Percentiles rank a stretch among this genome's conserved stretches.
phyloP scores from a whole-genome alignment of 1,140 invertebrate genomes.

The Coptotermes formosanus region DNA sequence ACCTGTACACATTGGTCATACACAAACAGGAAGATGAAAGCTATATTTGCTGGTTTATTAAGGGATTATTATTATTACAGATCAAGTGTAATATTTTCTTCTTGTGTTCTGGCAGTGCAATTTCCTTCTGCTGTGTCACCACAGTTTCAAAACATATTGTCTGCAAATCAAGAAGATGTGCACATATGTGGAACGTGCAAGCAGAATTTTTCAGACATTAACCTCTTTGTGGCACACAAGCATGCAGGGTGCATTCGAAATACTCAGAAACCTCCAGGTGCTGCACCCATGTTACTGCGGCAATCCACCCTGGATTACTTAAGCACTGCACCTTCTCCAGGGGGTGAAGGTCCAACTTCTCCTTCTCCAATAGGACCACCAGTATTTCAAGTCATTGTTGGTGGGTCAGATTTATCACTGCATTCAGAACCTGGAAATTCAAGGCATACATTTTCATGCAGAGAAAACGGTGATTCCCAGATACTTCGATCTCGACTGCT shows the following conservation, averaged over 20 bases:
- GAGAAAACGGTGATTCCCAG: background rate
- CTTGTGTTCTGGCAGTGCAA: slow-evolving; percentile 25
- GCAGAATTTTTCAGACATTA: slow-evolving; percentile 42
- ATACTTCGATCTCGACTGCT: slow-evolving; percentile 23
- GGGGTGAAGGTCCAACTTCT: background rate
- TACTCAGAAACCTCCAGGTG: slow-evolving; percentile 7
- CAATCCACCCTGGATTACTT: background rate
- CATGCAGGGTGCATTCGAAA: background rate
- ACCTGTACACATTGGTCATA: no score
- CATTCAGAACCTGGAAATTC: background rate
- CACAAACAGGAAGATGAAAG: no score
- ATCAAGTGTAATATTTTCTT: background rate
- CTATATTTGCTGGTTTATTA: no score
- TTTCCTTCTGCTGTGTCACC: slow-evolving; percentile 20
- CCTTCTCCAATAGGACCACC: background rate
- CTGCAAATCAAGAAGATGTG: slow-evolving; percentile 38
- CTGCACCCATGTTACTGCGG: background rate
- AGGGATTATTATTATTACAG: background rate
- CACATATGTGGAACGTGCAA: slow-evolving; percentile 46
- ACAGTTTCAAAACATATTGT: slow-evolving; percentile 4
- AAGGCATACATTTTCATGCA: background rate
- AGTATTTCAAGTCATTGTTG: slow-evolving; percentile 19
- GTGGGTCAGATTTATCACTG: background rate
- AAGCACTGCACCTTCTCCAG: background rate
- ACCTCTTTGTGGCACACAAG: slow-evolving; percentile 45